Conservation (phyloP, 1,140 invertebrate species). For the Drosophila kurseongensis region DNA sequence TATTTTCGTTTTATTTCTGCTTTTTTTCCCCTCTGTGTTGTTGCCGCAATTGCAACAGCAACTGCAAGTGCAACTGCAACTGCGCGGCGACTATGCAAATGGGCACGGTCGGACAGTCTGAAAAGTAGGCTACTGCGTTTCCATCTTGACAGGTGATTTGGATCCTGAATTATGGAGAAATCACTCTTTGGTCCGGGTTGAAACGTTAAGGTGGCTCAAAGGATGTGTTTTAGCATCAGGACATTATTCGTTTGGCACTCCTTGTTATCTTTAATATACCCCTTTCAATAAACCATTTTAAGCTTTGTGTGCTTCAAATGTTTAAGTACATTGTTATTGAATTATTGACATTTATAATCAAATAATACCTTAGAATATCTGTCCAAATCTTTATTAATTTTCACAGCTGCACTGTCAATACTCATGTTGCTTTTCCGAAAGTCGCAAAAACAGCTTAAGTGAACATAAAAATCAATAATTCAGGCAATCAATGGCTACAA, state of each 20-base stretch:
- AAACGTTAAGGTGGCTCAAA: too few relatives aligned
- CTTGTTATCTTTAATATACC: too few relatives aligned
- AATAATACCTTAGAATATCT: too few relatives aligned
- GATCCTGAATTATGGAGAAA: conserved; percentile 7
- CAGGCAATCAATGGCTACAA: conserved; percentile 6
- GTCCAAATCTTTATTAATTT: too few relatives aligned
- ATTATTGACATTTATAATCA: too few relatives aligned
- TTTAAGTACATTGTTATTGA: too few relatives aligned
- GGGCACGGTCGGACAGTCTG: conserved; percentile 1
- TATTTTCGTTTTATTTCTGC: conserved; percentile 13
- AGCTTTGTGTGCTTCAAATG: too few relatives aligned
- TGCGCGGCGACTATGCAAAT: conserved; percentile 54
- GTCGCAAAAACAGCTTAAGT: not conserved
- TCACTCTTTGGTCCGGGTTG: not conserved
- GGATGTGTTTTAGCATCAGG: too few relatives aligned
- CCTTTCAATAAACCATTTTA: too few relatives aligned
- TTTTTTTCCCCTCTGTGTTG: not conserved
- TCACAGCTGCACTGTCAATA: too few relatives aligned
- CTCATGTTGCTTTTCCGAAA: not conserved
- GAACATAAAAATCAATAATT: conserved; percentile 17
- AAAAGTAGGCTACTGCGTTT: conserved; percentile 27
- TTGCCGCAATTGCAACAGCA: conserved; percentile 13
- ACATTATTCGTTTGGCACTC: too few relatives aligned
- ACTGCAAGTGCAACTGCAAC: conserved; percentile 7
- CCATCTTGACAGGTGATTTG: conserved; percentile 32